Base-by-base conservation (phyloP, 2,113 vertebrate genomes). In the Dinomys branickii region DNA sequence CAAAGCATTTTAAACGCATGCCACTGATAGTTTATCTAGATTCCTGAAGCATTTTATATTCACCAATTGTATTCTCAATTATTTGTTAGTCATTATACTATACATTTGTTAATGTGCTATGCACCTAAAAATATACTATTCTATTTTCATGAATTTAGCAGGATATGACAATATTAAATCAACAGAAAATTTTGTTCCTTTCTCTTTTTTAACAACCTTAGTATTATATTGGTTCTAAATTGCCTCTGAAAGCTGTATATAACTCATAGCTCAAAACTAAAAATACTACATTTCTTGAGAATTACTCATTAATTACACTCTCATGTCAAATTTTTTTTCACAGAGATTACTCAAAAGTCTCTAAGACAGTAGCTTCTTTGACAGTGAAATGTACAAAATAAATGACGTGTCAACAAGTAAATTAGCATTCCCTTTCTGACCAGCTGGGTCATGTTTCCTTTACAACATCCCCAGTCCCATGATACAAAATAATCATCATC, bases 401-500 rank as follows among this genome's bases (percentile, higher is more conserved):
- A 98, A 98, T 98, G 98, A 96, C 92, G 98, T 97, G 98, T 97
- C 98, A 98, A 98, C 94, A 98, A 98, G 97, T 98, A 98, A 98
- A 98, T 98, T 98, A 98, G 98, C 98, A 98, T 98, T 97, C 96
- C 97, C 97, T 98, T 98, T 98, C 99, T 99, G 99, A 99, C 99
- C 99, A 99, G 98, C 99, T 99, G 99, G 99, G 98, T 98, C 98
- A 98, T 98, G 98, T 98, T 98, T 98, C 98, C 99, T 99, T 98
- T 98, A 99, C 98, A 98, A 98, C 99, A 99, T 98, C 98, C 98
- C 98, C 97, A 98, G 98, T 98, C 98, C 98, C 98, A 98, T 98
- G 98, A 99, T 98, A 99, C 98, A 98, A 98, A 99, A 99, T 99
- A 99, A 99, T 99, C 99, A 99, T 98, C 99, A 99, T 99, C 99